Base-by-base conservation (phyloP, 2,797 vertebrate genomes). In the Geotrypetes seraphini region DNA sequence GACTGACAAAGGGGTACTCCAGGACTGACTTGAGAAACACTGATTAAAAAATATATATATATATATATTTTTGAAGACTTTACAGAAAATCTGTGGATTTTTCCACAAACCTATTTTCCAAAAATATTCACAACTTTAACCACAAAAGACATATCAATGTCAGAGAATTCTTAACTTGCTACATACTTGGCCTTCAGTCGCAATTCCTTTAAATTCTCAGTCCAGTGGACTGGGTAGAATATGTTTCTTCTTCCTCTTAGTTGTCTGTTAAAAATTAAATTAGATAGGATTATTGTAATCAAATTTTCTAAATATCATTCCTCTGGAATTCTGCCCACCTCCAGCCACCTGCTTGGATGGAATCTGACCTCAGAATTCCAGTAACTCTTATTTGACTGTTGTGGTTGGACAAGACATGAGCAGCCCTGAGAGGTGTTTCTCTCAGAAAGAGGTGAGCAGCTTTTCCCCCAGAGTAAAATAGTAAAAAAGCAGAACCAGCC, bases 361-460 rank as follows among this genome's bases (percentile, higher is more conserved):
- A 64, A 70, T 66, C 48, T 60, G 66, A 62, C 48, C 65, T 50
- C 43, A 61, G 30, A 32, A 36, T 44, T 33, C 25, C 44, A 48
- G 45, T 31, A 19, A 49, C 60, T 63, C 39, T 3, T 0, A 3
- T 27, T 69, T 25, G 58, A 33, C 60, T n/a, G 35, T 18, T 19
- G 19, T 43, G 64, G 60, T 63, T 57, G 48, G 25, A 28, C 10
- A 4, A 25, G 47, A 46, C 54, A 31, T 12, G 11, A 24, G 37
- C 11, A 6, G 40, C 30, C 0, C 12, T 39, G 51, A 50, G 52
- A 69, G 55, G 53, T 57, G 37, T 47, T 48, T 57, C 63, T 57
- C 37, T 39, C 33, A 25, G 49, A 60, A 68, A 73, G 69, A 73
- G 60, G 65, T 75, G 64, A 39, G 41, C 38, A 71, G 43, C 47